Percentiles rank a stretch among this genome's conserved stretches.
These are phyloP conservation scores for Aporrectodea caliginosa DNA, from an alignment of 1,140 invertebrate species.

Conservation along the genomic window DNA sequence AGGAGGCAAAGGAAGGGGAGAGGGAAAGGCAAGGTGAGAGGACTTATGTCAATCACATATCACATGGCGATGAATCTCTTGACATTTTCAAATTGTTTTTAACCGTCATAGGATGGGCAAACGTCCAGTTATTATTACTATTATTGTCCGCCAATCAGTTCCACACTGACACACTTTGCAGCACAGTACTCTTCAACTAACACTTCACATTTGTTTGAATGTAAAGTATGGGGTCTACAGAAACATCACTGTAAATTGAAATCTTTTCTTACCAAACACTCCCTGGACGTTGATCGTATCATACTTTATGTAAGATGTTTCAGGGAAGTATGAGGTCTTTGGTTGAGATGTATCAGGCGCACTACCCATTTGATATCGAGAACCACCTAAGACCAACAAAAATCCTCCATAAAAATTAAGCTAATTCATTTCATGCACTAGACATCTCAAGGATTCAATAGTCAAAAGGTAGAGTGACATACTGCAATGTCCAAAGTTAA, in stretches of 20 bases:
- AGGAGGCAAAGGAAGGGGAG: not conserved
- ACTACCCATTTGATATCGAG: not conserved
- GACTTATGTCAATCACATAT: too few relatives aligned
- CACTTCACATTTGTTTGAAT: slow-evolving; percentile 64
- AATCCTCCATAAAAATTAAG: too few relatives aligned
- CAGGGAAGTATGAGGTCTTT: slow-evolving; percentile 54
- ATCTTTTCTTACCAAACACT: slow-evolving; percentile 58
- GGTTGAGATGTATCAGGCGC: not conserved
- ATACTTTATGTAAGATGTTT: slow-evolving; percentile 60
- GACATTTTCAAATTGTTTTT: too few relatives aligned
- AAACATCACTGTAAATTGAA: not conserved
- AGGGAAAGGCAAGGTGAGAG: too few relatives aligned
- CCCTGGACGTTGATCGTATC: slow-evolving; percentile 65
- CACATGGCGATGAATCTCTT: too few relatives aligned
- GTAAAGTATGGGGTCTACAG: slow-evolving; percentile 28
- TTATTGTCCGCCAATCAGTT: slow-evolving; percentile 5
- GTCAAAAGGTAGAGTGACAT: too few relatives aligned
- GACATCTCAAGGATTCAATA: too few relatives aligned
- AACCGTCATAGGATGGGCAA: too few relatives aligned
- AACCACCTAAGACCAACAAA: too few relatives aligned
- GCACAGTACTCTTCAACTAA: slow-evolving; percentile 55
- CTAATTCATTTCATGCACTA: too few relatives aligned
- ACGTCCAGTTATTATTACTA: not conserved
- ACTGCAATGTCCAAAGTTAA: too few relatives aligned
- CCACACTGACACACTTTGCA: slow-evolving; percentile 21